Evolutionary conservation across 2,113 vertebrate species (phyloP).

Genomic region (Felis catus): F.catus_Fca126_mat1.0 CM031413.1:164081501-164082000

Average conservation of each 20-base stretch:
- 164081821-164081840: not conserved
- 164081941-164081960: fast-evolving
- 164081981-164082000: slow-evolving; percentile 95
- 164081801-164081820: not conserved
- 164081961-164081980: fast-evolving
- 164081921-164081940: not conserved
- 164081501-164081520: not conserved
- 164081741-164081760: not conserved
- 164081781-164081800: not conserved
- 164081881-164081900: not conserved
- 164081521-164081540: not conserved
- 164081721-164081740: not conserved
- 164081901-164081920: not conserved
- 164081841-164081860: too few relatives aligned
- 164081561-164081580: not conserved
- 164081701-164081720: not conserved
- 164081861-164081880: not conserved
- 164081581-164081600: not conserved
- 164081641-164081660: not conserved
- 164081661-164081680: not conserved
- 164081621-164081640: not conserved
- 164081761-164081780: not conserved
- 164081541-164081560: not conserved
- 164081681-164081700: not conserved
- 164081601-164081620: not conserved